Percentiles rank a stretch among this genome's conserved stretches.
phyloP scores from a whole-genome alignment of 2,888 invertebrate genomes.

The Oxyscelio sp. region DNA sequence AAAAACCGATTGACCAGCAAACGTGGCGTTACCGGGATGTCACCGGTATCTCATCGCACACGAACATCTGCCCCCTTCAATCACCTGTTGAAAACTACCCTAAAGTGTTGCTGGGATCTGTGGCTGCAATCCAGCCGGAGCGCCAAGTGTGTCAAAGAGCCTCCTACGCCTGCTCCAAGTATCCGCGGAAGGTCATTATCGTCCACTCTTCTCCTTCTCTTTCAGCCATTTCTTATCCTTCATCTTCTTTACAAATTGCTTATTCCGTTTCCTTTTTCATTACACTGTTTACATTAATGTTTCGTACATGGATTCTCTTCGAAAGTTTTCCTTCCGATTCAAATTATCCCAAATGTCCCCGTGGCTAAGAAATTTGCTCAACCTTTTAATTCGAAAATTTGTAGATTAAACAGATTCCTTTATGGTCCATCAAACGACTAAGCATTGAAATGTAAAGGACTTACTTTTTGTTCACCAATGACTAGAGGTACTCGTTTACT shows the following conservation, averaged over 20 bases:
- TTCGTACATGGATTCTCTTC: no score
- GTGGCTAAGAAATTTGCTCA: no score
- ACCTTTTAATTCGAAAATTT: no score
- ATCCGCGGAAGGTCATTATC: constrained; percentile 88
- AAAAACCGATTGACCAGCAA: constrained; percentile 51
- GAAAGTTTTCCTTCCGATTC: no score
- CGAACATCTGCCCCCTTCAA: constrained; percentile 84
- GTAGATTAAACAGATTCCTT: no score
- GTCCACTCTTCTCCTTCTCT: constrained; percentile 76
- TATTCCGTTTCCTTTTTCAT: constrained; percentile 54
- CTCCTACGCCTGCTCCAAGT: constrained; percentile 86
- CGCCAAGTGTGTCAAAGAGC: constrained; percentile 88
- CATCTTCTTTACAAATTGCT: constrained; percentile 57
- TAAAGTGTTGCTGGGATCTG: constrained; percentile 81
- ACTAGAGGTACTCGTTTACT: no score
- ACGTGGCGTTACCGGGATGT: constrained; percentile 65
- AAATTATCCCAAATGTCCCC: no score
- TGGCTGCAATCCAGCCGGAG: constrained; percentile 85
- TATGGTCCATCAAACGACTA: no score
- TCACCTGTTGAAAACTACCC: constrained; percentile 87
- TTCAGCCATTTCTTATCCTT: constrained; percentile 43
- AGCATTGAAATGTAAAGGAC: no score
- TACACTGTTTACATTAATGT: constrained; percentile 54
- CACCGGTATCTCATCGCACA: constrained; percentile 68
- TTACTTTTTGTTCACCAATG: no score